Conservation (phyloP, 1,140 invertebrate genomes). For the Leptinotarsa defecta region DNA sequence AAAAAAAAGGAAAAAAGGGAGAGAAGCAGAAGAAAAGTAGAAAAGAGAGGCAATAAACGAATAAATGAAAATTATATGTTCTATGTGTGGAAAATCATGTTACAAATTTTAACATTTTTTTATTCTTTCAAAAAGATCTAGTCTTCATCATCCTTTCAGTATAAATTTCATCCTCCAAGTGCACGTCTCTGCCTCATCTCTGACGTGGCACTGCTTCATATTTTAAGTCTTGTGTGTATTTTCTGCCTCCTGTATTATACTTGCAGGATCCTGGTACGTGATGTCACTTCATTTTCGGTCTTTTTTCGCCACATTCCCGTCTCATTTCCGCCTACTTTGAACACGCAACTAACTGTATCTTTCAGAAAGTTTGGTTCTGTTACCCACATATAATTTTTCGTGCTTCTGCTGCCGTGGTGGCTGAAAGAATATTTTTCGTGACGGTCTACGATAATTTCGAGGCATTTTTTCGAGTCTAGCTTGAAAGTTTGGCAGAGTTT, state of each 20-base stretch:
- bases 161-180: neutral
- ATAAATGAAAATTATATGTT: too few species aligned
- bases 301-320: slow-evolving; percentile 47
- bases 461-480: slow-evolving; percentile 13
- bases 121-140: too few species aligned
- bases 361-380: slow-evolving; percentile 40
- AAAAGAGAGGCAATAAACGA: too few species aligned
- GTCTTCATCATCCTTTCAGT: too few species aligned
- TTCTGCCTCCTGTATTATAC: slow-evolving; percentile 25
- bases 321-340: slow-evolving; percentile 49
- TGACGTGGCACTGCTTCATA: slow-evolving; percentile 47
- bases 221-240: slow-evolving; percentile 43
- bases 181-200: slow-evolving; percentile 37
- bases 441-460: slow-evolving; percentile 36
- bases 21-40: too few species aligned
- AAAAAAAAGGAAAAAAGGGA: too few species aligned
- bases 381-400: slow-evolving; percentile 44
- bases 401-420: slow-evolving; percentile 28
- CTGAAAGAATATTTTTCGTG: slow-evolving; percentile 43
- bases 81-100: too few species aligned
- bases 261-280: slow-evolving; percentile 47
- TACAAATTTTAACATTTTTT: too few species aligned
- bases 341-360: slow-evolving; percentile 46
- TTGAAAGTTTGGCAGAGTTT: slow-evolving; percentile 22
- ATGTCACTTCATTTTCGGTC: slow-evolving; percentile 47